Evolutionary conservation across 92 coral and sea anemone genomes (phyloP).

Genomic region (Palythoa heliodiscus): DNA sequence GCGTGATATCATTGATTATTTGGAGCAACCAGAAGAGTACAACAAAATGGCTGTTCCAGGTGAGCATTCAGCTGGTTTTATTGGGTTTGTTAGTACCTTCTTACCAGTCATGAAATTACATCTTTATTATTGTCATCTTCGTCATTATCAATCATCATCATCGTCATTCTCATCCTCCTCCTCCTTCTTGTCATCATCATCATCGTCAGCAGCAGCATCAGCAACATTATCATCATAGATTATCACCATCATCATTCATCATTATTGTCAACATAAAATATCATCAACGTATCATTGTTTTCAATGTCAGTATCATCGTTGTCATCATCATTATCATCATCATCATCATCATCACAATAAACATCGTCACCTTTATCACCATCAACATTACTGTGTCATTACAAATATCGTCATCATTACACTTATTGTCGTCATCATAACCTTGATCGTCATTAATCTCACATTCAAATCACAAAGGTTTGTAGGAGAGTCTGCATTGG

Average conservation of each 20-base stretch:
- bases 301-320: background rate
- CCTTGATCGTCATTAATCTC: background rate
- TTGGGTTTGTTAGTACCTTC: background rate
- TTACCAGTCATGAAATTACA: background rate
- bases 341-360: background rate
- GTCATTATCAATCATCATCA: background rate
- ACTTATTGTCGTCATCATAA: background rate
- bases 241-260: background rate
- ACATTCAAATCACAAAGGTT: background rate
- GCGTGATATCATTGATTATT: slow-evolving; percentile 80
- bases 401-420: background rate
- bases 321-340: background rate
- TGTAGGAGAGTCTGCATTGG: background rate
- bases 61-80: background rate
- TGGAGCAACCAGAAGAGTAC: slow-evolving; percentile 91
- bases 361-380: background rate
- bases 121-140: background rate
- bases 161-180: background rate
- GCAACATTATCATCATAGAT: background rate
- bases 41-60: slow-evolving; percentile 95
- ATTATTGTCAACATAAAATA: background rate
- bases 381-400: background rate
- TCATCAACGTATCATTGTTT: background rate
- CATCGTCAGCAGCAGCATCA: background rate
- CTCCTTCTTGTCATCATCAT: background rate